Conservation (phyloP, 1,140 invertebrate genomes). For the Drosophila obscura region DNA sequence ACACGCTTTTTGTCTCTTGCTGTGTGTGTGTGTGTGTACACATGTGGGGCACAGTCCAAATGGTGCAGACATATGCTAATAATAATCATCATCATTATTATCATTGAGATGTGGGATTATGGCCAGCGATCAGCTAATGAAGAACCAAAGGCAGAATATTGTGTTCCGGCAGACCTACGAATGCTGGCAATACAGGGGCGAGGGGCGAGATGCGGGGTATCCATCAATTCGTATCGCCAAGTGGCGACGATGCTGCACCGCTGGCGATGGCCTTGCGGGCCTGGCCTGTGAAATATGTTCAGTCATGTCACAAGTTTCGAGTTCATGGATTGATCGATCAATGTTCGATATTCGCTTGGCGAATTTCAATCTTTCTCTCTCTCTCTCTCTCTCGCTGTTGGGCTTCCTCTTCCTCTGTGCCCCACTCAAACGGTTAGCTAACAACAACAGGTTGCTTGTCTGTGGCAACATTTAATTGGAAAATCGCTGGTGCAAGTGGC, state of each 20-base stretch:
- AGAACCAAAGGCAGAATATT: background rate
- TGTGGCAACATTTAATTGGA: constrained; percentile 52
- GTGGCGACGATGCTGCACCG: too few species aligned
- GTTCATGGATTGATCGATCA: too few species aligned
- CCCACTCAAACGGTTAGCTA: constrained; percentile 13
- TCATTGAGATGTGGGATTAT: background rate
- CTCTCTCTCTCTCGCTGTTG: background rate
- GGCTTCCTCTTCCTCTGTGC: too few species aligned
- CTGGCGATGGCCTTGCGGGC: too few species aligned
- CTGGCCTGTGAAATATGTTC: too few species aligned
- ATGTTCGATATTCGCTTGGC: constrained; percentile 13
- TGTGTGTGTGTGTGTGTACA: constrained; percentile 54
- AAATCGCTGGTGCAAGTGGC: constrained; percentile 49
- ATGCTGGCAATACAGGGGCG: too few species aligned
- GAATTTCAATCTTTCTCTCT: background rate
- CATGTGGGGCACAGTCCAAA: constrained; percentile 66
- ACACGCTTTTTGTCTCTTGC: too few species aligned
- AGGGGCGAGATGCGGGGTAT: too few species aligned
- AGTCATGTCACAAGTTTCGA: too few species aligned
- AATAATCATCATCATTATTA: background rate
- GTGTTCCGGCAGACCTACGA: too few species aligned
- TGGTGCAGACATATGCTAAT: constrained; percentile 15
- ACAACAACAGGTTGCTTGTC: constrained; percentile 27
- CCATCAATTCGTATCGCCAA: too few species aligned
- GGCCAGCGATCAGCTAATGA: constrained; percentile 9